Evolutionary conservation across 1,140 invertebrate genomes (phyloP).

Genomic region (Aleiodes sp.): DNA sequence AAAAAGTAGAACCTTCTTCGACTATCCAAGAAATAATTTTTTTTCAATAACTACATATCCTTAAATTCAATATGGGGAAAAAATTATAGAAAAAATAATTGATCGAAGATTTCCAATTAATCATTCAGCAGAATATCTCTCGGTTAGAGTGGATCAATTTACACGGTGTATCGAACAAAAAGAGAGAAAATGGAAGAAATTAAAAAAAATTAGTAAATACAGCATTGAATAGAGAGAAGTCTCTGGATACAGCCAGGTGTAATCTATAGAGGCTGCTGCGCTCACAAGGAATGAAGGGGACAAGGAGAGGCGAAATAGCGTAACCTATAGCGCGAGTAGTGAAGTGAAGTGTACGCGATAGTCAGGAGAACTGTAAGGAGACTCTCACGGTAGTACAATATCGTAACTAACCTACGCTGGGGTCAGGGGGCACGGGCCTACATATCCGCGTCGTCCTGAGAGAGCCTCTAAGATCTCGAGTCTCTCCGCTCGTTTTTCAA

Average conservation of each 20-base stretch:
- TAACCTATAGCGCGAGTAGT: background rate
- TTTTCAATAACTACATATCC: no score
- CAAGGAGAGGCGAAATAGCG: background rate
- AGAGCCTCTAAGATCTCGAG: slow-evolving; percentile 25
- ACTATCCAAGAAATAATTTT: no score
- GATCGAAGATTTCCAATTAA: no score
- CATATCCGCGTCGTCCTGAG: slow-evolving; percentile 37
- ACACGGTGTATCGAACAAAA: no score
- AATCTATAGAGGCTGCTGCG: slow-evolving; percentile 13
- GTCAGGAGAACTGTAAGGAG: slow-evolving; percentile 45
- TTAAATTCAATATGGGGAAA: no score
- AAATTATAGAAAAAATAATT: no score
- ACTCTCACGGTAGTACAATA: slow-evolving; percentile 62
- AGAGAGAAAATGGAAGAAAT: no score
- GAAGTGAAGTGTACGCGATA: slow-evolving; percentile 43
- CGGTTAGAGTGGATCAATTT: no score
- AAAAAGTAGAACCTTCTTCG: no score
- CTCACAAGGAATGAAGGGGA: slow-evolving; percentile 9
- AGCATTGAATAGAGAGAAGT: background rate
- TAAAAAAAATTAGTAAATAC: background rate
- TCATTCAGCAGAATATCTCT: no score
- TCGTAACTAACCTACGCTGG: slow-evolving; percentile 45
- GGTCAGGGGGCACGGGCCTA: slow-evolving; percentile 56
- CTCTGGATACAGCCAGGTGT: slow-evolving; percentile 1
- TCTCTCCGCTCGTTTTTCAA: slow-evolving; percentile 17